Base-by-base conservation (phyloP, 2,797 vertebrate genomes). In the Smutsia temminckii region DNA sequence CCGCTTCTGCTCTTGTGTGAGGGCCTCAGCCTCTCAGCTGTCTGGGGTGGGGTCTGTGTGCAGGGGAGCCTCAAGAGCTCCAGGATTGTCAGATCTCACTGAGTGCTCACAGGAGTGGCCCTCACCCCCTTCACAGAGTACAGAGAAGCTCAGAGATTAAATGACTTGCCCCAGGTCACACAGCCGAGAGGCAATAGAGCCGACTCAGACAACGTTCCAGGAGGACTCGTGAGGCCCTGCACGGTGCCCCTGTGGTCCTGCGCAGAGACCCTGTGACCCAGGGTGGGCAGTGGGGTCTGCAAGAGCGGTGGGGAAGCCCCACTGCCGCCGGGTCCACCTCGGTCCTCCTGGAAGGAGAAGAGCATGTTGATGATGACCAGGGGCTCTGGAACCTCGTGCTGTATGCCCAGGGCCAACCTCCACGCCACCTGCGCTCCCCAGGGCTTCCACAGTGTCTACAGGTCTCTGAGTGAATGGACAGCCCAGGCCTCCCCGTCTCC, bases 61-160 rank as follows among this genome's bases (percentile, higher is more conserved):
- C 1, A 34, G 14, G 71, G 25, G 14, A 5, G 79, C 71, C 37
- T 20, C 0, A 0, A 27, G 74, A n/a, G 49, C 14, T 74, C 51
- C 12, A 1, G 40, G 51, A 40, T 9, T 21, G 14, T 40, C 1
- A 5, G 5, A 32, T 59, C 49, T 27, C 59, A 9, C 13, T 8
- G 42, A 10, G 34, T 4, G 25, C 81, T 29, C 2, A 0, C 0
- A 0, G 2, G 27, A 49, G 17, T 16, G 18, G 3, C 34, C 2
- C 1, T 42, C 32, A 3, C 77, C 61, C 32, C n/a, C 9, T 29
- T 53, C 20, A 23, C 21, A 25, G 64, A 63, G 37, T 8, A 10
- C 5, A 34, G 17, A 51, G 37, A 42, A 72, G 8, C 53, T 34
- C 89, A 46, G 64, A 37, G 46, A 32, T 27, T 32, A 12, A 5